Base-by-base conservation (phyloP, 2,888 invertebrate species). In the Dryomyza anilis region DNA sequence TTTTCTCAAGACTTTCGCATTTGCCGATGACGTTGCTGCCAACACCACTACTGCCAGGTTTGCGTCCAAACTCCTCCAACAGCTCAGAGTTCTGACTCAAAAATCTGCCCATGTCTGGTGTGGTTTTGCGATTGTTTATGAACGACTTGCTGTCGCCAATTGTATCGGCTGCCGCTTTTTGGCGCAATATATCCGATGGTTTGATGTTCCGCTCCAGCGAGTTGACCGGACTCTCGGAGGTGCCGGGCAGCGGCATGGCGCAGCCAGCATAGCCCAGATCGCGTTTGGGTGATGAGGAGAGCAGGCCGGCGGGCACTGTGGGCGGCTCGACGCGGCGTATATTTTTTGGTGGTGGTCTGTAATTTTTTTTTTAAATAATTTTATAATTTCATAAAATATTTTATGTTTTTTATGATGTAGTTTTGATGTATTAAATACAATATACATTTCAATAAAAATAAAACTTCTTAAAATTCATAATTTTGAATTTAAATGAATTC, bases 271-370 rank as follows among this genome's bases (percentile, higher is more conserved):
- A 76, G n/a, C 77, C 75, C 1, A 72, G 60, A 64, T 82, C 83
- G 58, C 80, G 78, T 73, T 82, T 82, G 27, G 83, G 81, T 29
- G 81, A 81, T 30, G 82, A 79, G 2, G 81, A 70, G 62, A 76
- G 72, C 6, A 69, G 69, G 66, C 72, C 74, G n/a, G n/a, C n/a
- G 55, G 83, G 84, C 56, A 85, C 81, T 62, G 86, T 79, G 19
- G 86, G 87, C 29, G 86, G 84, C 73, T 88, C 88, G 19, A 88
- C 88, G 55, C 87, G 87, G 52, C 88, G 84, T 78, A 88, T 86
- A 77, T 86, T 86, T 84, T 88, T 88, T 70, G 89, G 89, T 77
- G 88, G 89, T 65, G 88, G 88, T 76, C 88, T 88, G 3, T 63
- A 56, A 56, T 21, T 14, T 14, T 0, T 12, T 4, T 55, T 36